These are phyloP conservation scores for Lycopodina hypogea DNA, from an alignment of 37 sponge, comb jelly and placozoan genomes.

Conservation along the genomic window DNA sequence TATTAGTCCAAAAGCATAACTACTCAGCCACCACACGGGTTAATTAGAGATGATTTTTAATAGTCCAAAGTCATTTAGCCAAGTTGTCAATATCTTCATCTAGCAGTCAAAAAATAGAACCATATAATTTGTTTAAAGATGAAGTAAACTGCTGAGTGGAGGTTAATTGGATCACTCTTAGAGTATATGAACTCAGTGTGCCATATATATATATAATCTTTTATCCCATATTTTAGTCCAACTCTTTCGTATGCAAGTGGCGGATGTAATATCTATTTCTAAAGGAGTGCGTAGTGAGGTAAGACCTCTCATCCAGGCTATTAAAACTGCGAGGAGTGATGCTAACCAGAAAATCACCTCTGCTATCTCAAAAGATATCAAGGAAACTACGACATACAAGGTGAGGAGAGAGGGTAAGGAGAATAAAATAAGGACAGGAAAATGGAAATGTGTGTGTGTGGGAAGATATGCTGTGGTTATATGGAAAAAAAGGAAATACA, in stretches of 20 bases:
- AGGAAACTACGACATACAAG: slow-evolving; percentile 26
- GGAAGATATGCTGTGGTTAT: neutral
- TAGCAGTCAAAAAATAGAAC: no score
- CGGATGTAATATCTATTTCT: slow-evolving; percentile 14
- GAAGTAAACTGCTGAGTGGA: no score
- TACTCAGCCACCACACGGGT: no score
- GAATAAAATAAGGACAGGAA: neutral
- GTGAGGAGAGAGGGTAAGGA: neutral
- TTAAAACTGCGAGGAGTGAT: slow-evolving; percentile 12
- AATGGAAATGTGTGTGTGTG: neutral
- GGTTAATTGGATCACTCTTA: no score
- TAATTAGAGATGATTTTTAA: no score
- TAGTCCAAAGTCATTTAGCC: no score
- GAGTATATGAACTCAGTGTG: no score
- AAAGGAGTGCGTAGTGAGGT: slow-evolving; percentile 23
- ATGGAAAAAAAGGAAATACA: neutral
- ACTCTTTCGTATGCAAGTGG: slow-evolving; percentile 16
- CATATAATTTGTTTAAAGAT: no score
- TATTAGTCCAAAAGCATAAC: no score
- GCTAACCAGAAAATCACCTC: slow-evolving; percentile 38
- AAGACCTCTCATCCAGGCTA: slow-evolving; percentile 25
- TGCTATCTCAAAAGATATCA: slow-evolving; percentile 12
- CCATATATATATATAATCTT: neutral
- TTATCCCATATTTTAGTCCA: neutral
- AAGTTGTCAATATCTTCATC: no score